These are phyloP conservation scores for Lithophane socia DNA, from an alignment of 2,888 invertebrate species.

Conservation along the genomic window DNA sequence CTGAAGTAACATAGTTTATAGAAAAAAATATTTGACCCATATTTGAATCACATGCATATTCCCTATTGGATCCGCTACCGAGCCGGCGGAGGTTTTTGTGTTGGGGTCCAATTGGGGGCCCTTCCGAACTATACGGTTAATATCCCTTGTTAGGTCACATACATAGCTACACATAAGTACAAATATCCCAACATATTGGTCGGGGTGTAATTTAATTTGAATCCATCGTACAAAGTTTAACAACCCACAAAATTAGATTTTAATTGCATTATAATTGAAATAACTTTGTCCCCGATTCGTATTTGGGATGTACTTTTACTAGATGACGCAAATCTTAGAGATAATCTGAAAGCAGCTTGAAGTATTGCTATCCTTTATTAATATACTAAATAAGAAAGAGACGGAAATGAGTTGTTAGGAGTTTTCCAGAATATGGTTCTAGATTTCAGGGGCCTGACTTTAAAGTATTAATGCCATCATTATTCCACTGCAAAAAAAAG, in stretches of 20 bases:
- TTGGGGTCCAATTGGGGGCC: no score
- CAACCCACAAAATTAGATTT: slow-evolving; percentile 75
- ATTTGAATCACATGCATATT: no score
- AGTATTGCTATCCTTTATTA: not conserved
- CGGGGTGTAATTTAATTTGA: slow-evolving; percentile 72
- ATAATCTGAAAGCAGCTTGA: not conserved
- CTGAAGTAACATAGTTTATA: no score
- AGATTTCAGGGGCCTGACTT: not conserved
- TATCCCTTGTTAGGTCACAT: no score
- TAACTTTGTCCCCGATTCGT: slow-evolving; percentile 72
- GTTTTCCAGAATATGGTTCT: not conserved
- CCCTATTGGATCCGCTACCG: no score
- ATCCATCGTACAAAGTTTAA: slow-evolving; percentile 69
- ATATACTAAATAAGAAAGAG: not conserved
- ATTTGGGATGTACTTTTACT: slow-evolving; percentile 52
- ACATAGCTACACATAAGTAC: slow-evolving; percentile 28
- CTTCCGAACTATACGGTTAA: no score
- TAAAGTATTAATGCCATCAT: no score
- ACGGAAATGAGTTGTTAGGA: not conserved
- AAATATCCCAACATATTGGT: slow-evolving; percentile 48
- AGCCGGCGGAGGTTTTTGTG: no score
- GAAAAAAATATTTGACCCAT: no score
- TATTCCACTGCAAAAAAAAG: no score
- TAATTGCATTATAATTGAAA: slow-evolving; percentile 79
- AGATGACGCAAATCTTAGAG: slow-evolving; percentile 38